These are phyloP conservation scores for Araneus ventricosus DNA, from an alignment of 1,140 invertebrate species.

Conservation along the genomic window DNA sequence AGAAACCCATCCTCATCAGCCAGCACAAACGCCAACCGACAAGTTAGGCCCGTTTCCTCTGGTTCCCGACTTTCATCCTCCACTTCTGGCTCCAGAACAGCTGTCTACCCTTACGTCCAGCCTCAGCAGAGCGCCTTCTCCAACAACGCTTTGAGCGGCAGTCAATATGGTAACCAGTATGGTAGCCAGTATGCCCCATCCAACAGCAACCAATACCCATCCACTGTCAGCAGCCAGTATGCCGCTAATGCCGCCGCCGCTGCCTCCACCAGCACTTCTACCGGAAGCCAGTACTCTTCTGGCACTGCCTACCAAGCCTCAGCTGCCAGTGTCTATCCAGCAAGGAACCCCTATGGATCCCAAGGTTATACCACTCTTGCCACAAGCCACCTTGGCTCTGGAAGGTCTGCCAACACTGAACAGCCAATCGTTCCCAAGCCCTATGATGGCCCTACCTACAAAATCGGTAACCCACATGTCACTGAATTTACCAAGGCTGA, in stretches of 20 bases:
- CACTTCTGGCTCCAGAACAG: constrained; percentile 4
- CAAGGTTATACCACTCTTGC: constrained; percentile 31
- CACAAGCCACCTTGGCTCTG: neutral
- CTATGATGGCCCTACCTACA: constrained; percentile 70
- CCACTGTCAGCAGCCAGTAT: constrained; percentile 57
- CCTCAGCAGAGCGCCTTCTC: constrained; percentile 35
- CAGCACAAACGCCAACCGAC: neutral
- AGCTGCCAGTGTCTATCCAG: constrained; percentile 26
- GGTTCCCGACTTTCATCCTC: neutral
- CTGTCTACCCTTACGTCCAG: constrained; percentile 45
- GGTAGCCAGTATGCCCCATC: neutral
- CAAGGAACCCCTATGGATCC: constrained; percentile 42
- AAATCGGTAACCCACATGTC: constrained; percentile 65
- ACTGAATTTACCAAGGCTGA: constrained; percentile 45
- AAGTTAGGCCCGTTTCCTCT: neutral
- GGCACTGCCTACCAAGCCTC: constrained; percentile 45
- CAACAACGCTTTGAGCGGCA: constrained; percentile 24
- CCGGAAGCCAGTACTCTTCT: constrained; percentile 42
- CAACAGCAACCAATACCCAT: constrained; percentile 34
- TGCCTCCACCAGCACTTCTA: neutral
- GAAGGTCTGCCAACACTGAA: neutral
- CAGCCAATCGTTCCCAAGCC: constrained; percentile 55
- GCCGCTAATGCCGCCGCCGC: constrained; percentile 36
- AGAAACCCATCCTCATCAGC: neutral
- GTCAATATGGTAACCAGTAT: neutral